Conservation (phyloP, 2,113 vertebrate genomes). For the Halcyon senegalensis region DNA sequence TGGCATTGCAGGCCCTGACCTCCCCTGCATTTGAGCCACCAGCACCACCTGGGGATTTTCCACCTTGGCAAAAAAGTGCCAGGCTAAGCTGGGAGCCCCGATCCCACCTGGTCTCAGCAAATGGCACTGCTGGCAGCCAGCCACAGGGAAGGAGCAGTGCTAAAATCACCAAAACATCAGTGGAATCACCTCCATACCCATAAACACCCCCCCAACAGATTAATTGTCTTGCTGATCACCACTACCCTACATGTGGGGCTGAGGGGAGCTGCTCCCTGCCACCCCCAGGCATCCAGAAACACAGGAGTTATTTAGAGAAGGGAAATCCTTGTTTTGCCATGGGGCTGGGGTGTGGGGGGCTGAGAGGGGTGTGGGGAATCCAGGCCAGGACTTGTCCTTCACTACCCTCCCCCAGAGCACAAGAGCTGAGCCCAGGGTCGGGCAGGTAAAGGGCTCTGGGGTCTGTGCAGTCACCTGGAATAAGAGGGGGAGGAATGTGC, state of each 20-base stretch:
- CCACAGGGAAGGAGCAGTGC: not conserved
- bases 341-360: not conserved
- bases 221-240: not conserved
- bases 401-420: not conserved
- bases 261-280: not conserved
- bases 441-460: not conserved
- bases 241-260: not conserved
- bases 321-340: not conserved
- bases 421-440: not conserved
- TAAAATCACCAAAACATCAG: not conserved
- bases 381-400: not conserved
- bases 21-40: not conserved
- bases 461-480: slow-evolving; percentile 21
- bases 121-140: not conserved
- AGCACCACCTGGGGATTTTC: not conserved
- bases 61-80: not conserved
- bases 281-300: not conserved
- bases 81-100: not conserved
- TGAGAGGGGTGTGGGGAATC: not conserved
- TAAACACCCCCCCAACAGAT: not conserved
- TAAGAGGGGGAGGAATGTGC: slow-evolving; percentile 26
- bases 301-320: not conserved
- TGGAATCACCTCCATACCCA: not conserved
- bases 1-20: not conserved
- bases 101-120: not conserved